Conservation (phyloP, 92 coral and sea anemone species). For the Actinostola sp. region DNA sequence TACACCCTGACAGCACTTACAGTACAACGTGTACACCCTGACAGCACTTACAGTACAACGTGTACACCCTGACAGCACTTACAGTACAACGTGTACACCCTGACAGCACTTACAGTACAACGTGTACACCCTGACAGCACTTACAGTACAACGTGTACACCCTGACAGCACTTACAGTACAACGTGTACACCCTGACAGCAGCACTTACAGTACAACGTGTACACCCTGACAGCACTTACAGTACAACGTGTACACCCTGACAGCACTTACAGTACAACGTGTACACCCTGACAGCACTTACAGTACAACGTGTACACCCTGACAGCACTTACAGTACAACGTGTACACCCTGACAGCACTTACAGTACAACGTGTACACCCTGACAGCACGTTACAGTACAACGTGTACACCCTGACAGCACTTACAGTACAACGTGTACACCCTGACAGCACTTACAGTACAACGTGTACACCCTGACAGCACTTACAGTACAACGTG, state of each 20-base stretch:
- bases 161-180: neutral
- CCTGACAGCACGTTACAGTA: neutral
- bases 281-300: neutral
- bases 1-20: neutral
- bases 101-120: neutral
- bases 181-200: too few species aligned
- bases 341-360: neutral
- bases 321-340: too few species aligned
- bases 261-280: too few species aligned
- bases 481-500: neutral
- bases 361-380: too few species aligned
- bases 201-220: too few species aligned
- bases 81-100: neutral
- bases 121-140: too few species aligned
- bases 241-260: too few species aligned
- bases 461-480: neutral
- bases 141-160: neutral
- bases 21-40: neutral
- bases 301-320: too few species aligned
- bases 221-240: neutral
- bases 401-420: neutral
- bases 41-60: neutral
- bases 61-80: too few species aligned
- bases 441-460: too few species aligned
- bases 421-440: neutral